A percentile compares a stretch with the other conserved stretches of the same genome.
phyloP scores from a whole-genome alignment of 1,140 invertebrate species.

The Zaprionus capensis region DNA sequence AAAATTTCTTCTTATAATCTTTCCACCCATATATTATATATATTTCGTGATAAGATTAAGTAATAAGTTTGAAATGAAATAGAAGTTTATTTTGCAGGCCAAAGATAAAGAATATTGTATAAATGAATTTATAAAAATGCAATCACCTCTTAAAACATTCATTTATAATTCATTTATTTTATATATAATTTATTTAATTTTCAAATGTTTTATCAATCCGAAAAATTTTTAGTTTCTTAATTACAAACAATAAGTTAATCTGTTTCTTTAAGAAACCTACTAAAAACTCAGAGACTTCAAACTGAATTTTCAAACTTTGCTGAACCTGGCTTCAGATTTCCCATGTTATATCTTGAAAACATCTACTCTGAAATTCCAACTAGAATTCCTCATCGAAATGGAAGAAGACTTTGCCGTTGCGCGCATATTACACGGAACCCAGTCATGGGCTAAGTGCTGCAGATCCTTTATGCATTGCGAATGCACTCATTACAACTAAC shows the following conservation, averaged over 20 bases:
- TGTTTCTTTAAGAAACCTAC: background rate
- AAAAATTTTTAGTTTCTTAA: background rate
- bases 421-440: background rate
- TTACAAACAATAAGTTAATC: too few relatives aligned
- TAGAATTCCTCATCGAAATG: background rate
- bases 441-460: constrained; percentile 39
- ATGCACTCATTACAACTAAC: constrained; percentile 50
- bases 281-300: background rate
- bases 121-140: too few relatives aligned
- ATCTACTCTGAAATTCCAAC: background rate
- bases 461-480: constrained; percentile 45
- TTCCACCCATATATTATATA: too few relatives aligned
- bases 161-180: too few relatives aligned
- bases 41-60: too few relatives aligned
- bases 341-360: background rate
- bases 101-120: too few relatives aligned
- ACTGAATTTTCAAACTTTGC: background rate
- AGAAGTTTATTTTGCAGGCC: too few relatives aligned
- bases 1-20: too few relatives aligned
- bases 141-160: too few relatives aligned
- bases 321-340: background rate
- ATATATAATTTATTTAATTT: background rate
- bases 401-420: background rate
- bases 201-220: background rate
- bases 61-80: too few relatives aligned